These are phyloP conservation scores for Coenobita brevimanus DNA, from an alignment of 1,140 invertebrate genomes.

Conservation along the genomic window DNA sequence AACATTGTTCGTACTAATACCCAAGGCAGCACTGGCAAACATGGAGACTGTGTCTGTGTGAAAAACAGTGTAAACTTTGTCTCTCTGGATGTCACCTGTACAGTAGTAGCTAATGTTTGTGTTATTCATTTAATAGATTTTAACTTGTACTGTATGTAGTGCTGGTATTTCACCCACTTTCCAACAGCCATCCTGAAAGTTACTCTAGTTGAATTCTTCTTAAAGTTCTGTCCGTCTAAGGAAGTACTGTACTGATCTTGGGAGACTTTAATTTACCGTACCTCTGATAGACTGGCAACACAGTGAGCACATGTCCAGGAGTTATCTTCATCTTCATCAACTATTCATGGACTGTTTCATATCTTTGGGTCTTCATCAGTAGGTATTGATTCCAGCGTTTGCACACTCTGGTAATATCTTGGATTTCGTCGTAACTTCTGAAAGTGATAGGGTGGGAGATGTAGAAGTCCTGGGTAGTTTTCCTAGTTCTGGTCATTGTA, in stretches of 20 bases:
- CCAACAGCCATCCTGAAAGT: not conserved
- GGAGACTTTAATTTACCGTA: constrained; percentile 18
- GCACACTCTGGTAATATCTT: constrained; percentile 10
- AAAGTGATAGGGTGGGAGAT: constrained; percentile 17
- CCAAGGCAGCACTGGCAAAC: not conserved
- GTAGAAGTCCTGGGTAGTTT: not conserved
- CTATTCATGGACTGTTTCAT: not conserved
- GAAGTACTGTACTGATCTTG: not conserved
- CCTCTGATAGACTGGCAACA: not conserved
- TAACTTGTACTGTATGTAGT: not conserved
- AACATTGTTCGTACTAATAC: not conserved
- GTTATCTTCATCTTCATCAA: not conserved
- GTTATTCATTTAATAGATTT: not conserved
- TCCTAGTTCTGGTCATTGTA: constrained; percentile 1
- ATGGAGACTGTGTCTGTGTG: not conserved
- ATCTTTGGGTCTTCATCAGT: not conserved
- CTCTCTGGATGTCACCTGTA: not conserved
- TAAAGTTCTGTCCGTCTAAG: not conserved
- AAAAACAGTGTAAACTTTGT: not conserved
- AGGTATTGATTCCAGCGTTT: not conserved
- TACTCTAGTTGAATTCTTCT: not conserved
- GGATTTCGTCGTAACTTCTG: constrained; percentile 20
- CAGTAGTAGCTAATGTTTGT: constrained; percentile 7
- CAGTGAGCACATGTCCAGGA: not conserved
- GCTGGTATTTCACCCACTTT: not conserved